These are phyloP conservation scores for Morelia viridis DNA, from an alignment of 2,797 vertebrate species.

Conservation along the genomic window DNA sequence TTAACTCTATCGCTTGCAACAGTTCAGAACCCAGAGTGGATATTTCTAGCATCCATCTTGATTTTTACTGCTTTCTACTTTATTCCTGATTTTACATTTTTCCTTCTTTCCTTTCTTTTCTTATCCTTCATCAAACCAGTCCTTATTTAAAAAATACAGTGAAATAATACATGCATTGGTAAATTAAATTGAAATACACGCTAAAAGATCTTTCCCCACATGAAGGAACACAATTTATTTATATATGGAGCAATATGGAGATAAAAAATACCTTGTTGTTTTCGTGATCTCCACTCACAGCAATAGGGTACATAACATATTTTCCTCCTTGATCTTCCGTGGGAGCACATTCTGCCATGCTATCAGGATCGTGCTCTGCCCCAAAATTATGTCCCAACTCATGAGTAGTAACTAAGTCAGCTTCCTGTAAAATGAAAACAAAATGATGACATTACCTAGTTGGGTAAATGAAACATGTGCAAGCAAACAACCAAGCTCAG, in stretches of 20 bases:
- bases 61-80: background rate
- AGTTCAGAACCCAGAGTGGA: background rate
- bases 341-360: slow-evolving; percentile 85
- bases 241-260: background rate
- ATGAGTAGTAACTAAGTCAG: slow-evolving; percentile 96
- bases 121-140: background rate
- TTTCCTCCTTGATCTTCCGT: slow-evolving; percentile 93
- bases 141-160: background rate
- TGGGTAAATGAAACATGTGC: background rate
- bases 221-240: background rate
- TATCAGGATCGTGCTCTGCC: slow-evolving; percentile 96
- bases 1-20: background rate
- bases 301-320: slow-evolving; percentile 97
- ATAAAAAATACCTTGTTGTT: slow-evolving; percentile 90
- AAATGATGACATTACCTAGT: background rate
- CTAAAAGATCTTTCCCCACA: background rate
- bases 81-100: background rate
- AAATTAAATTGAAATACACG: background rate
- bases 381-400: slow-evolving; percentile 98
- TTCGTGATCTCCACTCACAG: slow-evolving; percentile 93
- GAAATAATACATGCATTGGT: background rate
- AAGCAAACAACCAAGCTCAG: background rate
- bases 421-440: slow-evolving; percentile 76
- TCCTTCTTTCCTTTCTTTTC: background rate
- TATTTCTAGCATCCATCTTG: background rate